These are phyloP conservation scores for Edolisoma coerulescens DNA, from an alignment of 2,113 vertebrate species.

Conservation along the genomic window DNA sequence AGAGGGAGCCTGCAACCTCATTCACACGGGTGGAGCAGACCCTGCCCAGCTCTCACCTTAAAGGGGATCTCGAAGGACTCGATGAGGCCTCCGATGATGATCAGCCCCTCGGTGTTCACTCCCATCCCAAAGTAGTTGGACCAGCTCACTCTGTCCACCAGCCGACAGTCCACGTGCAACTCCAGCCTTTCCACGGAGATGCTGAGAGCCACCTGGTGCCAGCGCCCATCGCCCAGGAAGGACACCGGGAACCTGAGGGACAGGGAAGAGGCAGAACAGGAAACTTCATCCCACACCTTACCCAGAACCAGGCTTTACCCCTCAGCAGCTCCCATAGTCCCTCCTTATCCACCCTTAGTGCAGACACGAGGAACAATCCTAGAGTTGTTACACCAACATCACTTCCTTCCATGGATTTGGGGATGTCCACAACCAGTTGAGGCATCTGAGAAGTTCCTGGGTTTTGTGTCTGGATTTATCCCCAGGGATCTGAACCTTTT, in stretches of 20 bases:
- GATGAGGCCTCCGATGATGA: conserved; percentile 80
- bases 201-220: conserved; percentile 81
- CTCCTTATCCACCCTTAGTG: neutral
- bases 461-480: neutral
- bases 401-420: neutral
- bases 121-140: conserved; percentile 73
- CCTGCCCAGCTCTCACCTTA: conserved; percentile 68
- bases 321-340: neutral
- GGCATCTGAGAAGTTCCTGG: neutral
- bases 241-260: conserved; percentile 78
- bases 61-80: conserved; percentile 83
- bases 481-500: neutral
- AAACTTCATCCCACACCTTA: neutral
- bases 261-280: neutral
- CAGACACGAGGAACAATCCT: neutral
- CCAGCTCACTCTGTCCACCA: conserved; percentile 85
- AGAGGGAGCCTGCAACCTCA: neutral
- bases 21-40: neutral
- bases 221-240: conserved; percentile 75
- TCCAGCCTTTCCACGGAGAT: conserved; percentile 75
- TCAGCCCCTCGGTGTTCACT: conserved; percentile 74
- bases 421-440: neutral
- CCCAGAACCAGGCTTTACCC: neutral
- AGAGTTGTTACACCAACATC: neutral
- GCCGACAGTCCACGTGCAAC: conserved; percentile 82